Conservation (phyloP, 2,113 vertebrate genomes). For the Chaetura pelagica region DNA sequence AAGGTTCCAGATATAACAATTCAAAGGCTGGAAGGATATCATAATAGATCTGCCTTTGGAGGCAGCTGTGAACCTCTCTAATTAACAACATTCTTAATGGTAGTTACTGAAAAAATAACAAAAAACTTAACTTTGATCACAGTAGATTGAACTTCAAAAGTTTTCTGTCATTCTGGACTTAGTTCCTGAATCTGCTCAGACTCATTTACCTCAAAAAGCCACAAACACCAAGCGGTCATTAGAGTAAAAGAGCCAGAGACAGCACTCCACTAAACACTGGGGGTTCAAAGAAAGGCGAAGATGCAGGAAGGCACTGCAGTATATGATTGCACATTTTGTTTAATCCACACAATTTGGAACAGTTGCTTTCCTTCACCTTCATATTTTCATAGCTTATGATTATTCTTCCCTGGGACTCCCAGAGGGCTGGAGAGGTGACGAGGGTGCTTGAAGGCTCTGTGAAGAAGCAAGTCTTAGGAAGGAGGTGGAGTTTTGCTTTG, state of each 20-base stretch:
- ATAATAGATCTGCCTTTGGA: neutral
- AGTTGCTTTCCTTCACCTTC: neutral
- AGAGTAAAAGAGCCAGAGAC: neutral
- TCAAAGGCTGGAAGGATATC: neutral
- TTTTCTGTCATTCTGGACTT: neutral
- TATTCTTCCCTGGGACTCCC: neutral
- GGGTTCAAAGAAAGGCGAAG: neutral
- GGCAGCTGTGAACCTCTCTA: neutral
- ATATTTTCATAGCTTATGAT: neutral
- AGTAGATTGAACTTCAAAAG: neutral
- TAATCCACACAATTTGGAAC: neutral
- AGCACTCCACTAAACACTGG: neutral
- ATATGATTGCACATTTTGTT: neutral
- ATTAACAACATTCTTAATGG: neutral
- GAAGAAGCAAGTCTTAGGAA: neutral
- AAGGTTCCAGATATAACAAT: neutral
- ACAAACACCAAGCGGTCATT: neutral
- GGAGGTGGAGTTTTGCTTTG: neutral
- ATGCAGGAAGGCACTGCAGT: neutral
- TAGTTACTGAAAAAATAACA: neutral
- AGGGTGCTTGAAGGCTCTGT: neutral
- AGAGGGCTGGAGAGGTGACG: neutral
- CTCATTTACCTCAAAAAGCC: neutral
- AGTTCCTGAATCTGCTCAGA: neutral
- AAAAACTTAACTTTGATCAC: neutral